phyloP scores from a whole-genome alignment of 64 coral and sea anemone species.

The Actinia equina region DNA sequence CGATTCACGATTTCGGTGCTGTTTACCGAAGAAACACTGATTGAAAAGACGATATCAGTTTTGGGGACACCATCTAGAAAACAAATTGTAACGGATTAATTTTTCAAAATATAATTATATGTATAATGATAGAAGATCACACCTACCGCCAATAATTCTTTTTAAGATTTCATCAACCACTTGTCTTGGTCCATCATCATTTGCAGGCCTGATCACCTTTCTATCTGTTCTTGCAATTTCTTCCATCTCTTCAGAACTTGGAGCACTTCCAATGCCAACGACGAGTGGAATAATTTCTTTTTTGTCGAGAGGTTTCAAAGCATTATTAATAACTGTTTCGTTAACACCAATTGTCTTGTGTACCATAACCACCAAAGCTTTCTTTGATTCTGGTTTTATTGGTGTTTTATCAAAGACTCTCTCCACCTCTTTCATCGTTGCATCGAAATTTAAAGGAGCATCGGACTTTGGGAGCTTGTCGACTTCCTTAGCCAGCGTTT shows the following conservation, averaged over 20 bases:
- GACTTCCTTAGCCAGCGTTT: constrained; percentile 1
- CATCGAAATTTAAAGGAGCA: not conserved
- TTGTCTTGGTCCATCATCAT: not conserved
- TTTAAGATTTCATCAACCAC: not conserved
- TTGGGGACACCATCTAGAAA: constrained; percentile 1
- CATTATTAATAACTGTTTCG: not conserved
- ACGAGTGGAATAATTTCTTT: constrained; percentile 7
- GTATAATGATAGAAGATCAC: not conserved
- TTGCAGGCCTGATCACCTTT: not conserved
- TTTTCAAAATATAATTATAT: not conserved
- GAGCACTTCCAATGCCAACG: not conserved
- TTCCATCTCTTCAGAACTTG: constrained; percentile 1
- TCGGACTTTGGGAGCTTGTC: not conserved
- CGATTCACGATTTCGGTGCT: not conserved
- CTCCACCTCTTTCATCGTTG: constrained; percentile 18
- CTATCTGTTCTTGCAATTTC: constrained; percentile 3
- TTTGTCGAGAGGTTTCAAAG: constrained; percentile 14
- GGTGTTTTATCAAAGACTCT: constrained; percentile 12
- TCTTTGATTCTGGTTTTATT: constrained; percentile 15
- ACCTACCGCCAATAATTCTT: constrained; percentile 1
- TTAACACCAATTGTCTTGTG: not conserved
- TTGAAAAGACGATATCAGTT: not conserved
- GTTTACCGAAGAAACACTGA: not conserved
- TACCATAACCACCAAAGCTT: constrained; percentile 1
- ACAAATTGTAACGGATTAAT: not conserved